Conservation (phyloP, 2,888 invertebrate genomes). For the Noctua fimbriata region DNA sequence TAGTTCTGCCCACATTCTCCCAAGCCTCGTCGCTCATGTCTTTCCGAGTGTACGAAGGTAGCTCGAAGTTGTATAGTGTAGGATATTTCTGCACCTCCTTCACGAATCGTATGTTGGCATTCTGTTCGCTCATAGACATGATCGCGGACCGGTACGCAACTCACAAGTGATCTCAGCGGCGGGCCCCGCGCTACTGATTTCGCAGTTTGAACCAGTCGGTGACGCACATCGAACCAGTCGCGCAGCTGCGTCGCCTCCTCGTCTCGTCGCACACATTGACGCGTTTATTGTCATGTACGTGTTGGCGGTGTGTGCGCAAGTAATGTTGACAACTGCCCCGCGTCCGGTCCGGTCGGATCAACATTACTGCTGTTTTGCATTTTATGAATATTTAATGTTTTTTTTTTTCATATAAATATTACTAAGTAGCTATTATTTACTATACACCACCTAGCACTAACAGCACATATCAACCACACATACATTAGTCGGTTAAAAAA, state of each 20-base stretch:
- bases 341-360: background rate
- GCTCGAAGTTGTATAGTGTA: constrained; percentile 63
- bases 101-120: constrained; percentile 65
- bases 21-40: constrained; percentile 71
- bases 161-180: constrained; percentile 51
- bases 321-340: background rate
- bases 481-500: background rate
- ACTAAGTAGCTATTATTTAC: background rate
- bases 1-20: constrained; percentile 65
- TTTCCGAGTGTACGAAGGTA: constrained; percentile 67
- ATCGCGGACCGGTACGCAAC: constrained; percentile 51
- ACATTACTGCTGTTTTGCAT: constrained; percentile 4
- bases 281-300: constrained; percentile 16
- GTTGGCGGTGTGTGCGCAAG: constrained; percentile 33
- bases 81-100: constrained; percentile 65
- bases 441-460: background rate
- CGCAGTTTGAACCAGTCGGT: constrained; percentile 58
- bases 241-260: constrained; percentile 33
- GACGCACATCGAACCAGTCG: constrained; percentile 63
- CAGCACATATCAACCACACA: background rate
- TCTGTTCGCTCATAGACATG: constrained; percentile 64
- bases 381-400: background rate
- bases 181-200: constrained; percentile 59
- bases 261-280: constrained; percentile 27
- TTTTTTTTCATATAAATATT: too few relatives aligned